Base-by-base conservation (phyloP, 2,113 vertebrate genomes). In the Myotis brandtii region DNA sequence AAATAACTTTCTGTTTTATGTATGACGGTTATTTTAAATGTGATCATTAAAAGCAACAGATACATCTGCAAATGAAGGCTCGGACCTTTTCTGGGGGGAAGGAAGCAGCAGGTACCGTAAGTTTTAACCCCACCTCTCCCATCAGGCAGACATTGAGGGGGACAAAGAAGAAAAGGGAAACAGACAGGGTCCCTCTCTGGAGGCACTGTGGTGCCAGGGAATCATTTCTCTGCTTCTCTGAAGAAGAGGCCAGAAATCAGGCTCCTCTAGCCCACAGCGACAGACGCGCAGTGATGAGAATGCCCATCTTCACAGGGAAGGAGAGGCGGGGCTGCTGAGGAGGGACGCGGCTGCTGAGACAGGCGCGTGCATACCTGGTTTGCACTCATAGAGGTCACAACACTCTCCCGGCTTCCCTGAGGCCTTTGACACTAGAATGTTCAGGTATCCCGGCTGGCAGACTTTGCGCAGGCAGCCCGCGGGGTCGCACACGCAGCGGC, bases 331-430 rank as follows among this genome's bases (percentile, higher is more conserved):
- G 56, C 46, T 0, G 80, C 21, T 2, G 54, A 34, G 43, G 25
- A 50, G 75, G 77, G 76, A 14, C 25, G 5, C 17, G 62, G 85
- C 76, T 83, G 86, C 89, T 6, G 84, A 93, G 76, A 46, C 62
- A 85, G 27, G 93, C 93, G 89, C 69, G 8, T 2, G 81, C 97
- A 16, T 91, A 99, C 99, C 99, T 99, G 99, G 99, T 98, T 99
- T 99, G 98, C 99, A 99, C 98, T 99, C 99, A 97, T 99, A 99
- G 88, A 99, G 99, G 98, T 99, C 99, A 96, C 99, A 99, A 96
- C 99, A 99, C 97, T 99, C 99, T 43, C 99, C 99, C 18, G 99
- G 99, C 89, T 99, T 99, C 97, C 99, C 99, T 75, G 99, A 99
- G 96, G 99, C 99, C 96, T 99, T 99, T 56, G 99, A 99, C 95